These are phyloP conservation scores for Polia nebulosa DNA, from an alignment of 2,888 invertebrate species.

Conservation along the genomic window DNA sequence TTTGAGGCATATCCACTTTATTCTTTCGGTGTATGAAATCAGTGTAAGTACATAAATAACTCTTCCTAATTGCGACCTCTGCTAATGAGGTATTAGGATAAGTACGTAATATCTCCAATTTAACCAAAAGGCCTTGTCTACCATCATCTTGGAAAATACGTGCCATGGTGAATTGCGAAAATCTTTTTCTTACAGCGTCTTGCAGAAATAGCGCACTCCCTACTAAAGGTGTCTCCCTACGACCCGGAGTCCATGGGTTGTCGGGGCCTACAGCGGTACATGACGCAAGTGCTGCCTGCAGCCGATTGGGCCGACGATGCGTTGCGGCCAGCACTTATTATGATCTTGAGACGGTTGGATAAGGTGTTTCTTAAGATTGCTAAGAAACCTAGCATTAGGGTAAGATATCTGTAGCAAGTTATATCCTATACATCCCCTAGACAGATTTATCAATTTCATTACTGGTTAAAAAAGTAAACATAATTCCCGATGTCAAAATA, in stretches of 20 bases:
- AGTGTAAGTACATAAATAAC: too few relatives aligned
- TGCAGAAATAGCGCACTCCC: conserved; percentile 98
- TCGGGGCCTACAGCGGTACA: conserved; percentile 97
- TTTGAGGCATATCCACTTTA: too few relatives aligned
- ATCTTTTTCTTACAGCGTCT: conserved; percentile 92
- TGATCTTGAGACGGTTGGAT: conserved; percentile 97
- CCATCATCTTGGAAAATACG: too few relatives aligned
- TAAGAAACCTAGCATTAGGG: conserved; percentile 97
- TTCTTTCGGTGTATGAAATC: too few relatives aligned
- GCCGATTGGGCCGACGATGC: conserved; percentile 99
- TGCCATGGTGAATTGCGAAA: neutral
- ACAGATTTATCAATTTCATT: too few relatives aligned
- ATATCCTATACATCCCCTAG: too few relatives aligned
- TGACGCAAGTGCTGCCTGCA: conserved; percentile 97
- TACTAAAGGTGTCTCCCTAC: conserved; percentile 99
- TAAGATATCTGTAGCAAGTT: conserved; percentile 81
- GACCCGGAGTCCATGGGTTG: conserved; percentile 99
- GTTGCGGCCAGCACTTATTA: conserved; percentile 97
- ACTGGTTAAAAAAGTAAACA: too few relatives aligned
- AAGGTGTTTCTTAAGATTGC: conserved; percentile 99
- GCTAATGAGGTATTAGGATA: too few relatives aligned
- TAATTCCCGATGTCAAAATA: too few relatives aligned
- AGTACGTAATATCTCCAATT: too few relatives aligned
- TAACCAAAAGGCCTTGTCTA: too few relatives aligned
- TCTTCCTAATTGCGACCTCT: too few relatives aligned